Conservation (phyloP, 2,113 vertebrate genomes). For the Cranoglanis bouderius region DNA sequence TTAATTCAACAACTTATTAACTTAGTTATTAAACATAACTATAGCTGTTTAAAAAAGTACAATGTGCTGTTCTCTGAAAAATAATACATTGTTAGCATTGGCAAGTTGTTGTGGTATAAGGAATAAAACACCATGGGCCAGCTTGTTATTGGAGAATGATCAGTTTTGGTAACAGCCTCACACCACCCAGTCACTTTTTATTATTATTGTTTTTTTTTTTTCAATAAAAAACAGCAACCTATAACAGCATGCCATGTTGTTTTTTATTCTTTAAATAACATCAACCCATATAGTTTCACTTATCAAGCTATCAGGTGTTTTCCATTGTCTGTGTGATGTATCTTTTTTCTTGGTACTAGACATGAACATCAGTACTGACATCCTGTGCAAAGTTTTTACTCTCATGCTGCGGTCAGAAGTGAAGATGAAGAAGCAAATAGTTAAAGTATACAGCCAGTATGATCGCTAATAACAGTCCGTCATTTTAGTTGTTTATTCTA, state of each 20-base stretch:
- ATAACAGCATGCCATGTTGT: too few species aligned
- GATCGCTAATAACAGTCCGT: background rate
- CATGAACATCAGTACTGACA: background rate
- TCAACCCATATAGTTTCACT: background rate
- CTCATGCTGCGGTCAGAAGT: background rate
- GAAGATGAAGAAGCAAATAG: background rate
- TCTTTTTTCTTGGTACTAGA: background rate
- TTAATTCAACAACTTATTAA: too few species aligned
- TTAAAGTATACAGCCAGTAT: background rate
- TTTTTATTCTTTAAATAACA: too few species aligned
- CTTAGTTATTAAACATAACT: too few species aligned
- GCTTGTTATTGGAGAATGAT: background rate
- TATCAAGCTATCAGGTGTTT: background rate
- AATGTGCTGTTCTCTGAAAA: too few species aligned
- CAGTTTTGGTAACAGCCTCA: too few species aligned
- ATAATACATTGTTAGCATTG: too few species aligned
- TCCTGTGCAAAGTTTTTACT: background rate
- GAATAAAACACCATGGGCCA: background rate
- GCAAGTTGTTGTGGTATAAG: too few species aligned
- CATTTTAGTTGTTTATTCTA: background rate
- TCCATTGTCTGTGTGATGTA: background rate
- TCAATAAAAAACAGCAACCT: too few species aligned
- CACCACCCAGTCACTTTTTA: too few species aligned
- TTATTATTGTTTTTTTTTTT: too few species aligned
- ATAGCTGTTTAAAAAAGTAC: too few species aligned